Evolutionary conservation across 2,113 vertebrate genomes (phyloP).

Genomic region (Nansenia antarctica): DNA sequence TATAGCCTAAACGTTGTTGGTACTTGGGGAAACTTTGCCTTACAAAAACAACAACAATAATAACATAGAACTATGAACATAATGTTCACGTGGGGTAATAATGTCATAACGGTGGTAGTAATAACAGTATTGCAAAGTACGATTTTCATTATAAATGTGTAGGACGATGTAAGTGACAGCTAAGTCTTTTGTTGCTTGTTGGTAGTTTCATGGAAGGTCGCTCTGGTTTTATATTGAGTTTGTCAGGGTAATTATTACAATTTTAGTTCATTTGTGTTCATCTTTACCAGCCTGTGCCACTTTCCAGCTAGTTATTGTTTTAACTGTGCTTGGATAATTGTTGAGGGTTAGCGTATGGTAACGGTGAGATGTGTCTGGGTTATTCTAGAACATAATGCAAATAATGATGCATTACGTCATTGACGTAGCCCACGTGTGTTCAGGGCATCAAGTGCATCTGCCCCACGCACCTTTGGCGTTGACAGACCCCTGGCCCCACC

Average conservation of each 20-base stretch:
- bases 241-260: neutral
- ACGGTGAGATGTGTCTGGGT: neutral
- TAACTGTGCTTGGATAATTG: neutral
- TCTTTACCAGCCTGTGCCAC: neutral
- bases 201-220: too few relatives aligned
- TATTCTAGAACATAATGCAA: slow-evolving; percentile 23
- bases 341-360: neutral
- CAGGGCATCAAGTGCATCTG: slow-evolving; percentile 41
- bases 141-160: neutral
- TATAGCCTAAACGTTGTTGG: neutral
- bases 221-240: neutral
- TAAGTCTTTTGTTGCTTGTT: too few relatives aligned
- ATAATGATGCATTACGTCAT: slow-evolving; percentile 54
- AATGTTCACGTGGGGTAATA: too few relatives aligned
- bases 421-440: slow-evolving; percentile 66
- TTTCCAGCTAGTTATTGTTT: neutral
- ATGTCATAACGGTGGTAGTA: neutral
- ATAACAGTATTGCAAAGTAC: neutral
- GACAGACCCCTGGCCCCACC: neutral
- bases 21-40: neutral
- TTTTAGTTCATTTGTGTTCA: neutral
- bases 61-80: neutral
- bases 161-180: too few relatives aligned
- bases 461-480: slow-evolving; percentile 14
- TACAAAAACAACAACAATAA: neutral